Evolutionary conservation across 1,140 invertebrate genomes (phyloP).

Genomic region (Cephus cinctus): DNA sequence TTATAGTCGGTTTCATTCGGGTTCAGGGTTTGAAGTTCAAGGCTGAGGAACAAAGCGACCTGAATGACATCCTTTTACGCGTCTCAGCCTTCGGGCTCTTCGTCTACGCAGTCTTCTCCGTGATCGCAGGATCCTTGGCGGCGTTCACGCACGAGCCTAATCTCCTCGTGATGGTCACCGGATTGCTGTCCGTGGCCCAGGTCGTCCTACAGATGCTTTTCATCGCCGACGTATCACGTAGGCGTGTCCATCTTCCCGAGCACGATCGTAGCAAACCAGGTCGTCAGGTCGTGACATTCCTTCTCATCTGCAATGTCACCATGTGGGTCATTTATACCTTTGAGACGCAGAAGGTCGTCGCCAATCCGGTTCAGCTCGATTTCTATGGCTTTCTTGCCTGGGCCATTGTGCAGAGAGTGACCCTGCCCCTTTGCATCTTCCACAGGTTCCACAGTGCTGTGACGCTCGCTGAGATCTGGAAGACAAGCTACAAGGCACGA

Average conservation of each 20-base stretch:
- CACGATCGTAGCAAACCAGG: slow-evolving; percentile 93
- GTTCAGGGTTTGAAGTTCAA: slow-evolving; percentile 86
- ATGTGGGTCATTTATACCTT: slow-evolving; percentile 97
- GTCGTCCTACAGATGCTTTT: slow-evolving; percentile 91
- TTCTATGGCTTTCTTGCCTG: slow-evolving; percentile 94
- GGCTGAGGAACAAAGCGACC: slow-evolving; percentile 80
- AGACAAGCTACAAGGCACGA: slow-evolving; percentile 92
- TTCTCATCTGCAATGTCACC: slow-evolving; percentile 91
- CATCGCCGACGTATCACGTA: slow-evolving; percentile 89
- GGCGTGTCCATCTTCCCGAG: slow-evolving; percentile 85
- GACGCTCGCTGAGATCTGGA: slow-evolving; percentile 97
- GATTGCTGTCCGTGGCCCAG: slow-evolving; percentile 81
- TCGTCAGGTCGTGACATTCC: slow-evolving; percentile 91
- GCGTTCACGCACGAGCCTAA: slow-evolving; percentile 83
- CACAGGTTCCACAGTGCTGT: slow-evolving; percentile 96
- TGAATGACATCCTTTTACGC: slow-evolving; percentile 87
- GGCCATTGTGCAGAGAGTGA: slow-evolving; percentile 91
- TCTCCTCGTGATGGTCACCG: slow-evolving; percentile 86
- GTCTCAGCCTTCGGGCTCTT: slow-evolving; percentile 91
- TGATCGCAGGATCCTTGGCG: slow-evolving; percentile 84
- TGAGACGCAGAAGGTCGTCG: slow-evolving; percentile 90
- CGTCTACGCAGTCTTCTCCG: slow-evolving; percentile 88
- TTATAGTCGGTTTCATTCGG: slow-evolving; percentile 81
- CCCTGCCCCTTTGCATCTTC: slow-evolving; percentile 94
- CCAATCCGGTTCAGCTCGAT: slow-evolving; percentile 86